phyloP scores from a whole-genome alignment of 1,140 invertebrate species.

The Drosophila prosaltans region DNA sequence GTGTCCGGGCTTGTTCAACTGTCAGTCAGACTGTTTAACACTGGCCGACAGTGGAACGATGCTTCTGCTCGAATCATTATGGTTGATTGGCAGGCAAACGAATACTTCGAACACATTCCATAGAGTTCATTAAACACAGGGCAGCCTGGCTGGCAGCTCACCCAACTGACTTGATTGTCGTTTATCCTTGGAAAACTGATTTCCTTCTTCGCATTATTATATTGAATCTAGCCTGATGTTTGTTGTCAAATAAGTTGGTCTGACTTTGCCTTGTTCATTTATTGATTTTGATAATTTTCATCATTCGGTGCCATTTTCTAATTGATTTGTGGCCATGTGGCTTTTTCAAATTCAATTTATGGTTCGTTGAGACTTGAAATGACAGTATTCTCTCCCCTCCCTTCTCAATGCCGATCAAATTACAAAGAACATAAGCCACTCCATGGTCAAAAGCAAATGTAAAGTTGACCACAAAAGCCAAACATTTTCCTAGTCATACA shows the following conservation, averaged over 20 bases:
- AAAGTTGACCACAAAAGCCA: constrained; percentile 47
- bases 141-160: constrained; percentile 30
- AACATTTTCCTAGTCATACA: constrained; percentile 39
- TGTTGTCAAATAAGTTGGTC: constrained; percentile 17
- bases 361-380: constrained; percentile 39
- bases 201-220: constrained; percentile 56
- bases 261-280: background rate
- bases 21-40: constrained; percentile 36
- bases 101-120: constrained; percentile 34
- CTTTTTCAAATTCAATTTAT: constrained; percentile 49
- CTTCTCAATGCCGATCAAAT: constrained; percentile 13
- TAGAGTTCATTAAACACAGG: constrained; percentile 53
- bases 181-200: constrained; percentile 42
- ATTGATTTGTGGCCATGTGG: constrained; percentile 68
- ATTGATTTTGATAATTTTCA: constrained; percentile 52
- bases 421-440: background rate
- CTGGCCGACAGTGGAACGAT: constrained; percentile 23
- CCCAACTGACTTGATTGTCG: constrained; percentile 14
- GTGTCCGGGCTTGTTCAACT: constrained; percentile 40
- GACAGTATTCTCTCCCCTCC: background rate
- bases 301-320: constrained; percentile 47
- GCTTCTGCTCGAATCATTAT: constrained; percentile 65
- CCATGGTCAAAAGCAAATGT: constrained; percentile 30
- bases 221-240: constrained; percentile 26
- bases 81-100: constrained; percentile 64